Evolutionary conservation across 1,140 invertebrate genomes (phyloP), one percentile per base, ranked within the genome.

Genomic region (Drosophila pandora): DNA sequence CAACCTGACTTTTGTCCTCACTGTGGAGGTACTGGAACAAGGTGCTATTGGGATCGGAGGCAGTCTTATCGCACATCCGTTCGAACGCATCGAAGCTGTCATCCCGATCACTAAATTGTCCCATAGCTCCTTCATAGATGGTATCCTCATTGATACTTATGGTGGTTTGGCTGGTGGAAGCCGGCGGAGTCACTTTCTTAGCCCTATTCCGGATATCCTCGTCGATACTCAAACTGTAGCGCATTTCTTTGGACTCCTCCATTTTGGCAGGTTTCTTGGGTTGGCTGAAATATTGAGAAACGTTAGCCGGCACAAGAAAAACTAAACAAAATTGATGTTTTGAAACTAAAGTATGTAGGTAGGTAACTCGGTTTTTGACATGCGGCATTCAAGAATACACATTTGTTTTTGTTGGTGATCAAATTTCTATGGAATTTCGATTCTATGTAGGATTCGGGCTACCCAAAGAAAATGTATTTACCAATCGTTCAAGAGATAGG

Each of bases 41-140:
- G 3, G 88, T 91, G 68, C 76, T 91, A 37, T 91, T 69, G 0
- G 90, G 90, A 75, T 91, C 90, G 7, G 90, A 91, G 0, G 45
- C 81, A 1, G 90, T 88, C 54, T 91, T 90, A 30, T 91, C 76
- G 41, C 90, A 91, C 84, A 91, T 91, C 8, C 75, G 75, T 32
- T 91, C 90, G 12, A 90, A 64, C 1, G 61, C 74, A 64, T 62
- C 76, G 13, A 91, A 91, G 34, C 82, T 90, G n/a, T 90, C 84
- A 41, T 91, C 76, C 0, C 34, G 47, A 25, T 55, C 68, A 1
- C 43, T 30, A 25, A 22, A 25, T 2, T 25, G n/a, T n/a, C 3
- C 56, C 21, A 21, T 5, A 9, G 32, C n/a, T n/a, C 10, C 13
- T 12, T 65, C 59, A 13, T n/a, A 52, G 6, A 82, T 53, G 4